phyloP scores from a whole-genome alignment of 23 tunicate species.

The Botrylloides violaceus region DNA sequence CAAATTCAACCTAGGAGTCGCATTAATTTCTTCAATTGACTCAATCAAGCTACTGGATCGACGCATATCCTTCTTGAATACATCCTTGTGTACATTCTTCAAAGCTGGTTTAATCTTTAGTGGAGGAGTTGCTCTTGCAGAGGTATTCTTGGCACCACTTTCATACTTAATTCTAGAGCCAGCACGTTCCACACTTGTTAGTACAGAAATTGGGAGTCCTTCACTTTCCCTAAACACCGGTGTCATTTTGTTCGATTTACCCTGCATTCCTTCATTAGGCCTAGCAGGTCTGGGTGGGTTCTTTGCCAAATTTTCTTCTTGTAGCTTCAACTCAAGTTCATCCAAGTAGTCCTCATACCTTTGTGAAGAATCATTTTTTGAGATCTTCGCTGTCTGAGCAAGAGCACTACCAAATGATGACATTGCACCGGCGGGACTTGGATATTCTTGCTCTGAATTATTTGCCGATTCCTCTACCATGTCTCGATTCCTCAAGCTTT shows the following conservation, averaged over 20 bases:
- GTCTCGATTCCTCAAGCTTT: not conserved
- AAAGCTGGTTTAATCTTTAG: slow-evolving; percentile 14
- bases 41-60: not conserved
- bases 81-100: not conserved
- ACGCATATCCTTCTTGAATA: not conserved
- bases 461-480: not conserved
- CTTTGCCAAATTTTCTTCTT: not conserved
- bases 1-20: not conserved
- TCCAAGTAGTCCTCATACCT: not conserved
- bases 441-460: not conserved
- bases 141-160: not conserved
- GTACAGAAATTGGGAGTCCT: slow-evolving; percentile 11
- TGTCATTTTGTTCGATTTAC: not conserved
- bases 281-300: not conserved
- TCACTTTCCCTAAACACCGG: not conserved
- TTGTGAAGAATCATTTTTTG: not conserved
- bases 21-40: not conserved
- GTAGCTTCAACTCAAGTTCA: not conserved
- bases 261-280: not conserved
- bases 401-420: not conserved
- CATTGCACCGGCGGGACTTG: not conserved
- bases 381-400: not conserved
- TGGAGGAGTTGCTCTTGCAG: not conserved
- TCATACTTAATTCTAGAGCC: not conserved
- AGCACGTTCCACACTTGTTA: not conserved